A percentile compares a stretch with the other conserved stretches of the same genome.
Evolutionary conservation across 2,797 vertebrate genomes (phyloP).

Genomic region (Hoplostethus atlanticus): DNA sequence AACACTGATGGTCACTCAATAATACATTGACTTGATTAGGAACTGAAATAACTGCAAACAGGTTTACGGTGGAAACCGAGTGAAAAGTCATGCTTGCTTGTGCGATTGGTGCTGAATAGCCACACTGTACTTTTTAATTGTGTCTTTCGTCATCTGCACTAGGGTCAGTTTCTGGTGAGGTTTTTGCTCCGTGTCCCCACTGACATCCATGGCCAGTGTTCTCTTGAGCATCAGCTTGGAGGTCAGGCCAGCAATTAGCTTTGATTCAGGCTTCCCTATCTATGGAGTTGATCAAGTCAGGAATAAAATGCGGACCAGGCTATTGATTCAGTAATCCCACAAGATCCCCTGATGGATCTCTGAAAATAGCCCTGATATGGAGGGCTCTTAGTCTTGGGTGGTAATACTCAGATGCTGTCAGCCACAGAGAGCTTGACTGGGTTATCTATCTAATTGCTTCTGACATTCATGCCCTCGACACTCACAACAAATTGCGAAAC

Average conservation of each 20-base stretch:
- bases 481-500: neutral
- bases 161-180: neutral
- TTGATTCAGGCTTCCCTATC: conserved; percentile 21
- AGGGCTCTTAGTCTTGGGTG: conserved; percentile 4
- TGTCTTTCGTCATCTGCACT: too few relatives aligned
- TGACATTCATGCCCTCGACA: neutral
- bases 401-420: conserved; percentile 28
- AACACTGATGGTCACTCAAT: too few relatives aligned
- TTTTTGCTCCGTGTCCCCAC: neutral
- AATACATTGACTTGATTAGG: too few relatives aligned
- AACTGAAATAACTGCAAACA: too few relatives aligned
- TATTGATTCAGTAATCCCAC: conserved; percentile 46
- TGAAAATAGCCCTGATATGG: conserved; percentile 1
- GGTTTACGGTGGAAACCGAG: too few relatives aligned
- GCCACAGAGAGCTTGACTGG: conserved; percentile 8
- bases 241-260: conserved; percentile 39
- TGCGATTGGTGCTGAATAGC: too few relatives aligned
- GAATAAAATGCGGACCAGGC: conserved; percentile 39
- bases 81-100: too few relatives aligned
- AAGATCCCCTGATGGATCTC: conserved; percentile 15
- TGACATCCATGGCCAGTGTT: conserved; percentile 10
- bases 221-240: conserved; percentile 29
- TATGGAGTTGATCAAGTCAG: conserved; percentile 30
- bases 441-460: conserved; percentile 26
- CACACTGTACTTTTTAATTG: too few relatives aligned